Evolutionary conservation across 2,113 vertebrate genomes (phyloP).

Genomic region (Microcebus lehilahytsara): DNA sequence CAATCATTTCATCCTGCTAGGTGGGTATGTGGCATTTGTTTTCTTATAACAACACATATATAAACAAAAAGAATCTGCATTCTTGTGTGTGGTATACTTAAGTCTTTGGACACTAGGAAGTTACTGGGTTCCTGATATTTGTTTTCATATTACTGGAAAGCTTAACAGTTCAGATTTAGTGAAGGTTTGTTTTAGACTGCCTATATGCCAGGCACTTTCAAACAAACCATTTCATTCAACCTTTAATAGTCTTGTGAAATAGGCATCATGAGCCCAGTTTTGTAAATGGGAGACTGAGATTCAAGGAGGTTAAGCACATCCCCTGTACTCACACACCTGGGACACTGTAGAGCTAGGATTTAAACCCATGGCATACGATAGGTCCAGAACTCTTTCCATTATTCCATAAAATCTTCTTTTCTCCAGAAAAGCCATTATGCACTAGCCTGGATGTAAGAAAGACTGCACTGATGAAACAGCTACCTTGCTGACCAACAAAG

Average conservation of each 20-base stretch:
- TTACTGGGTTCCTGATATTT: conserved; percentile 4
- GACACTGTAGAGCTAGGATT: background rate
- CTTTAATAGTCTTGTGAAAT: background rate
- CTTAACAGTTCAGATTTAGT: conserved; percentile 1
- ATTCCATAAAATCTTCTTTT: conserved; percentile 5
- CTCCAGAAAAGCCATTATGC: background rate
- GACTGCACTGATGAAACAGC: background rate
- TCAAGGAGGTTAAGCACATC: background rate
- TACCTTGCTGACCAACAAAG: background rate
- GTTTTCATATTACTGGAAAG: background rate
- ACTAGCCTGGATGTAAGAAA: background rate
- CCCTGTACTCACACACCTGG: background rate
- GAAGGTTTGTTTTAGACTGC: conserved; percentile 19
- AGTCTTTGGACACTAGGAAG: background rate
- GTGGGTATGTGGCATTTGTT: background rate
- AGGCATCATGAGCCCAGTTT: background rate
- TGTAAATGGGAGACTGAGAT: background rate
- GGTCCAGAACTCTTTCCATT: background rate
- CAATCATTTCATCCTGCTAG: conserved; percentile 6
- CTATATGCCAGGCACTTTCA: background rate
- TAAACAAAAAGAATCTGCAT: background rate
- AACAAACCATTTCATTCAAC: background rate
- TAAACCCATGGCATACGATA: background rate
- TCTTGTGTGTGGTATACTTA: background rate
- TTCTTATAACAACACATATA: background rate